phyloP scores from a whole-genome alignment of 2,797 vertebrate species.

The Furcifer pardalis region DNA sequence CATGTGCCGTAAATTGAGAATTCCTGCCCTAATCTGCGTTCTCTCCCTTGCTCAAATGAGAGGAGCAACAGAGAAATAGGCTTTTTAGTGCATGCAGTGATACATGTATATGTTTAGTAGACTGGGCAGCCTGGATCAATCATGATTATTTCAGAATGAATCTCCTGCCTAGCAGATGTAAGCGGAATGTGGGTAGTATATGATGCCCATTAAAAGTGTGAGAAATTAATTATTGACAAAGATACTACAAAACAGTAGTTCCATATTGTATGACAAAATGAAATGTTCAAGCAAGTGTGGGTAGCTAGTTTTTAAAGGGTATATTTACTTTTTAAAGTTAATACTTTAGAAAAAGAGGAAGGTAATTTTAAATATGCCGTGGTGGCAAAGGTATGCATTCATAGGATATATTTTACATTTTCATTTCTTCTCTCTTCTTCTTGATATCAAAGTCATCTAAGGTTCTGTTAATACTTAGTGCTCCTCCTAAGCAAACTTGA shows the following conservation, averaged over 20 bases:
- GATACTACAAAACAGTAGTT: not conserved
- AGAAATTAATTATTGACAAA: not conserved
- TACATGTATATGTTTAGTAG: not conserved
- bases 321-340: not conserved
- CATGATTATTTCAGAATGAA: not conserved
- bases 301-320: not conserved
- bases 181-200: not conserved
- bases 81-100: not conserved
- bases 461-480: not conserved
- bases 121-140: not conserved
- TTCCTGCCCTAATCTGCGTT: not conserved
- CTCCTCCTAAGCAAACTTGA: slow-evolving; percentile 25
- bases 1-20: too few relatives aligned
- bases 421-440: not conserved
- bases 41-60: not conserved
- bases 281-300: not conserved
- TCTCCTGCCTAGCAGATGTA: not conserved
- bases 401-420: slow-evolving; percentile 6
- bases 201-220: not conserved
- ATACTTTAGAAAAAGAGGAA: not conserved
- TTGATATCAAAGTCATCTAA: not conserved
- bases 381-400: slow-evolving; percentile 2
- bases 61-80: not conserved
- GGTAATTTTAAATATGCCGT: slow-evolving; percentile 3
- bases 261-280: not conserved